Conservation (phyloP, 2,888 invertebrate species). For the Perizoma flavofasciatum region DNA sequence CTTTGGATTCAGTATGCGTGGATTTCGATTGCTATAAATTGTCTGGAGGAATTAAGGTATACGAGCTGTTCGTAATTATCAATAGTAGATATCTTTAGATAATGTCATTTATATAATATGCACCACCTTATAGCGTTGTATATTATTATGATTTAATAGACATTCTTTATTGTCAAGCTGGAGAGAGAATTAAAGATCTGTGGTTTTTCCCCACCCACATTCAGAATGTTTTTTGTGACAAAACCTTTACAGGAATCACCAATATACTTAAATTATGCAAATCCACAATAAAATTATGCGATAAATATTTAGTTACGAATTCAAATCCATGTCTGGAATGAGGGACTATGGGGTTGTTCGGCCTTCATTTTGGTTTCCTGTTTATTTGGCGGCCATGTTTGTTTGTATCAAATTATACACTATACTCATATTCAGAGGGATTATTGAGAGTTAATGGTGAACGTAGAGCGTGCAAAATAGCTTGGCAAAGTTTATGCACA, state of each 20-base stretch:
- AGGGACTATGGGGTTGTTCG: conserved; percentile 64
- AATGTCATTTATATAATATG: too few species aligned
- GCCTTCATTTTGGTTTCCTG: conserved; percentile 61
- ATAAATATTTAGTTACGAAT: conserved; percentile 50
- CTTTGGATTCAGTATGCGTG: conserved; percentile 14
- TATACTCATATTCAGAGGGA: conserved; percentile 27
- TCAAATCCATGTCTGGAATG: conserved; percentile 53
- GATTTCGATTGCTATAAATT: conserved; percentile 5
- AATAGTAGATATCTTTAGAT: too few species aligned
- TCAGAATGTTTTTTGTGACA: background rate
- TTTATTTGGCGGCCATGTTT: conserved; percentile 54
- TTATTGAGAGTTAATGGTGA: conserved; percentile 18
- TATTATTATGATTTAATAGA: too few species aligned
- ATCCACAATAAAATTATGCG: conserved; percentile 36
- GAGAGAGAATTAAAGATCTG: too few species aligned
- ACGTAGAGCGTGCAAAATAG: conserved; percentile 3
- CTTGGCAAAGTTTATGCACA: background rate
- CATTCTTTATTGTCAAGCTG: too few species aligned
- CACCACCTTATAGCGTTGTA: too few species aligned
- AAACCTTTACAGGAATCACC: background rate
- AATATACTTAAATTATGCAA: background rate
- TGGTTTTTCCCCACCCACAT: too few species aligned
- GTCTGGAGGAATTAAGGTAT: background rate
- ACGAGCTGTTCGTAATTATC: too few species aligned
- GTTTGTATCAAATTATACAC: conserved; percentile 33